phyloP scores from a whole-genome alignment of 2,797 vertebrate species.

The Esox masquinongy region DNA sequence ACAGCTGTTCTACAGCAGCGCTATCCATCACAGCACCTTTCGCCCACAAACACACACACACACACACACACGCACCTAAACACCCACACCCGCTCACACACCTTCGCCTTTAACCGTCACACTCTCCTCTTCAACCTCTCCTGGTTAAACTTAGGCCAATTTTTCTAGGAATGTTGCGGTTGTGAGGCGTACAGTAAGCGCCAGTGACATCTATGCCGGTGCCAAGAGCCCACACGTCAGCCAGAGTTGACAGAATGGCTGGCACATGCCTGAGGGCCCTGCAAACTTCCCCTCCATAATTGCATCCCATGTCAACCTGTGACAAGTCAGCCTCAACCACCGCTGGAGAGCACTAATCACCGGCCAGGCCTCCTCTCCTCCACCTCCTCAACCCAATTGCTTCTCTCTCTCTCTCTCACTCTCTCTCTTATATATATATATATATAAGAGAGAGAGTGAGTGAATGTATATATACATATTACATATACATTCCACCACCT shows the following conservation, averaged over 20 bases:
- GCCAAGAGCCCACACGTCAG: conserved; percentile 63
- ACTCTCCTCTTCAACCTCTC: not conserved
- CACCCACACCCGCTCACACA: not conserved
- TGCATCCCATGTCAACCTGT: conserved; percentile 71
- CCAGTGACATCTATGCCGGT: conserved; percentile 61
- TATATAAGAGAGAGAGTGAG: no score
- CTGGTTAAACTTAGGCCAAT: conserved; percentile 30
- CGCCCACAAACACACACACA: not conserved
- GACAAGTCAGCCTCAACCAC: conserved; percentile 60
- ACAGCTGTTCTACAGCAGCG: not conserved
- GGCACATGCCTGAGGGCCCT: conserved; percentile 66
- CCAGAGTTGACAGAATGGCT: conserved; percentile 64
- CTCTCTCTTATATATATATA: no score
- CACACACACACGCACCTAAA: not conserved
- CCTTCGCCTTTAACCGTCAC: not conserved
- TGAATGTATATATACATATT: no score
- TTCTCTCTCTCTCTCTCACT: conserved; percentile 1
- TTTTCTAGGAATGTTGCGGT: conserved; percentile 54
- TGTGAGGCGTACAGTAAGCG: conserved; percentile 63
- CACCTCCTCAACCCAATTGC: conserved; percentile 34
- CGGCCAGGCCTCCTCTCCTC: conserved; percentile 49
- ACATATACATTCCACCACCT: not conserved
- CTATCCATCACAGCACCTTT: not conserved
- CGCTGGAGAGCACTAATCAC: conserved; percentile 63
- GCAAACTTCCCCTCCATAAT: conserved; percentile 67